Base-by-base conservation (phyloP, 2,888 invertebrate species). In the Psylliodes chrysocephalus region DNA sequence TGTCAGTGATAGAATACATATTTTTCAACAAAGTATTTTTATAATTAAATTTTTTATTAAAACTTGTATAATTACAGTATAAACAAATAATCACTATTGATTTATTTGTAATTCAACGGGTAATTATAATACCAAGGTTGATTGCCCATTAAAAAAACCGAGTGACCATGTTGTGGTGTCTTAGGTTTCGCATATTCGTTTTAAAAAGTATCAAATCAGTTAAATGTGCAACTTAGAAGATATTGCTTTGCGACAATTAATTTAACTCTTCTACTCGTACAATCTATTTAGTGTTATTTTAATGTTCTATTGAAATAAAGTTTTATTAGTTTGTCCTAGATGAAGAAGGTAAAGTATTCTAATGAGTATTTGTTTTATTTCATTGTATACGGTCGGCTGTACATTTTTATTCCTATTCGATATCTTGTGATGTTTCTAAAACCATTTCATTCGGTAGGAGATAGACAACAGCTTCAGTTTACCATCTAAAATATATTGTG, bases 61-160 rank as follows among this genome's bases (percentile, higher is more conserved):
- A 22, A 22, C 2, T 4, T 22, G n/a, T 22, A 17, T 19, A 18
- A 25, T 47, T 33, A 51, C 18, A 46, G 7, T 14, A 18, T 33
- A 53, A 40, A 19, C 38, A 53, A 53, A 53, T 49, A 14, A 28
- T 17, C 8, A 6, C 17, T 17, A 53, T 40, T 38, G 40, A 54
- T 25, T 42, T 42, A 54, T 40, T 42, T 17, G 15, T 12, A 49
- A 28, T 49, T 54, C 14, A 19, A 25, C 10, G 15, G 22, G 28
- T 42, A 54, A 54, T 54, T 10, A 54, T 42, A 42, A n/a, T 54
- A 17, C 42, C 55, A 55, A 55, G 55, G 55, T 46, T 55, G 44
- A 44, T 44, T 55, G 44, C 44, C 30, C 18, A 44, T 44, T 55
- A 49, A 49, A 55, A 54, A 55, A 53, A 53, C n/a, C 33, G 42